Conservation (phyloP, 64 coral and sea anemone genomes). For the Exaiptasia diaphana region DNA sequence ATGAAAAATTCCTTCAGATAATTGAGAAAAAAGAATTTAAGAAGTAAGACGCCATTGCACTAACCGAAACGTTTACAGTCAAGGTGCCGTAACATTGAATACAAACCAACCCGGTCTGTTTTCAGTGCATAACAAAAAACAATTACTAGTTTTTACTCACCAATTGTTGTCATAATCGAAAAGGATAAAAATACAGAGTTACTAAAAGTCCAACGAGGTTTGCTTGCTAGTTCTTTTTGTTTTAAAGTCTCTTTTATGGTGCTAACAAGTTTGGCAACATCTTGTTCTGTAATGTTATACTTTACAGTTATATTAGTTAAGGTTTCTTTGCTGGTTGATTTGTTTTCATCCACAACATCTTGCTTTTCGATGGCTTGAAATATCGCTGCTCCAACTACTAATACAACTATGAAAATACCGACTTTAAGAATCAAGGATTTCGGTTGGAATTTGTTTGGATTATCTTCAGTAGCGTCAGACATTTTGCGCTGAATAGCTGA, state of each 20-base stretch:
- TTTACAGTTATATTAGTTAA: conserved; percentile 26
- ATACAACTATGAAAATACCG: conserved; percentile 36
- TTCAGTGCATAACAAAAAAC: too few relatives aligned
- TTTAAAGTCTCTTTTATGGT: conserved; percentile 21
- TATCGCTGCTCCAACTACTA: conserved; percentile 71
- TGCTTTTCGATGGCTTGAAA: conserved; percentile 69
- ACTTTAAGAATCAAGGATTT: conserved; percentile 75
- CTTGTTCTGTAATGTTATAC: conserved; percentile 55
- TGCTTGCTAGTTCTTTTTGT: neutral
- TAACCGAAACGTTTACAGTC: too few relatives aligned
- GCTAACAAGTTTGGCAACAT: conserved; percentile 15
- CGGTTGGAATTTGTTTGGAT: conserved; percentile 60
- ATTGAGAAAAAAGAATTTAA: too few relatives aligned
- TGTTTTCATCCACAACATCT: neutral
- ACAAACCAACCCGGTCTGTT: too few relatives aligned
- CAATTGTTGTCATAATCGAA: conserved; percentile 96
- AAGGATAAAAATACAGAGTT: conserved; percentile 83
- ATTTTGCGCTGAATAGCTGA: too few relatives aligned
- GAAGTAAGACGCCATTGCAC: too few relatives aligned
- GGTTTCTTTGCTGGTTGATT: neutral
- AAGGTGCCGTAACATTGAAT: too few relatives aligned
- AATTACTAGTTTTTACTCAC: too few relatives aligned
- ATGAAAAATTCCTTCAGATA: too few relatives aligned
- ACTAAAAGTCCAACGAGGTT: conserved; percentile 72
- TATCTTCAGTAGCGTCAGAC: neutral